phyloP scores from a whole-genome alignment of 2,797 vertebrate species.

The Poecilia gillii region DNA sequence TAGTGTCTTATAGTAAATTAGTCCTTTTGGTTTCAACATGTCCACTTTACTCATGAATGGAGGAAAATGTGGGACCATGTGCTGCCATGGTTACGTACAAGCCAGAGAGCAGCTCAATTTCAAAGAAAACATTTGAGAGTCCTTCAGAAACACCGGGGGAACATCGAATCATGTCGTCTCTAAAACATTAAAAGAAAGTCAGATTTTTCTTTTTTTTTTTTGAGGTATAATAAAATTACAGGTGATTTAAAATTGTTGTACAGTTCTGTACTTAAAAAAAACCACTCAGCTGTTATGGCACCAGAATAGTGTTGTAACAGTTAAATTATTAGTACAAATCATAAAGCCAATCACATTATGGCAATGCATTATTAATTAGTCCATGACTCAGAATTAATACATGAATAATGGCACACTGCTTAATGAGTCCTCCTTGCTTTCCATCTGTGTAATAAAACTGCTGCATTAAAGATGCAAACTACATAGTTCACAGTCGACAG shows the following conservation, averaged over 20 bases:
- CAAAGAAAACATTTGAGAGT: not conserved
- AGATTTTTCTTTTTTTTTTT: not conserved
- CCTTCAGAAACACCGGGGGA: not conserved
- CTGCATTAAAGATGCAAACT: not conserved
- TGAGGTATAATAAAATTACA: not conserved
- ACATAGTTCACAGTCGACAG: not conserved
- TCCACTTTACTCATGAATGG: not conserved
- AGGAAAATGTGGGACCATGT: not conserved
- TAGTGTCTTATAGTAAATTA: not conserved
- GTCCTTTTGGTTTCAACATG: not conserved
- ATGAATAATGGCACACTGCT: not conserved
- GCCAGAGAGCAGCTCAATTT: not conserved
- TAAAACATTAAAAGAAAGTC: not conserved
- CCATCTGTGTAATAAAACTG: not conserved
- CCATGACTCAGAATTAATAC: not conserved
- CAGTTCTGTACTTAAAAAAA: too few relatives aligned
- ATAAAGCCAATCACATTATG: not conserved
- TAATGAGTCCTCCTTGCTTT: not conserved
- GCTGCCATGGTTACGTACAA: not conserved
- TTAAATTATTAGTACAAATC: not conserved
- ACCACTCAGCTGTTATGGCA: not conserved
- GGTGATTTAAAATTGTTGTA: not conserved
- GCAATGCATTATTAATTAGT: slow-evolving; percentile 2
- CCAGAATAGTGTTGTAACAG: not conserved
- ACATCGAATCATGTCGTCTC: not conserved